Percentiles rank a stretch among this genome's conserved stretches.
phyloP scores from a whole-genome alignment of 2,113 vertebrate species.

The Junco hyemalis region DNA sequence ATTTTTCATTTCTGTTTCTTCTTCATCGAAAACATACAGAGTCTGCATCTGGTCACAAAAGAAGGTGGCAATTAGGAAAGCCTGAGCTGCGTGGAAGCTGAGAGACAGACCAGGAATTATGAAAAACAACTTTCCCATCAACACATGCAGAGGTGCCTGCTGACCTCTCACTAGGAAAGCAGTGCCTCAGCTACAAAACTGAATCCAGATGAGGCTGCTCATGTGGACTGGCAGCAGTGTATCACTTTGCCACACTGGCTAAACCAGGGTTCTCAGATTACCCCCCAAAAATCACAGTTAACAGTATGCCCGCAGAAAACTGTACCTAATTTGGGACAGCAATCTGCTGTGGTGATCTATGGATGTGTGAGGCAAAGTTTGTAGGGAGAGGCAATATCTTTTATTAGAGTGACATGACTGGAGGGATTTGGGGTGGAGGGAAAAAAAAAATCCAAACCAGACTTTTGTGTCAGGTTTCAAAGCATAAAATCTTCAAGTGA shows the following conservation, averaged over 20 bases:
- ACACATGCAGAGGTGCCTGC: background rate
- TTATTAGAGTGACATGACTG: conserved; percentile 1
- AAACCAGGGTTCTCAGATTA: conserved; percentile 34
- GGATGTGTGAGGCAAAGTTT: background rate
- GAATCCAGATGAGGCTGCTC: conserved; percentile 40
- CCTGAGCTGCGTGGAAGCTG: background rate
- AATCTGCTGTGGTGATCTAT: background rate
- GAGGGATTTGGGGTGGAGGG: background rate
- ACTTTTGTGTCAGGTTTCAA: conserved; percentile 8
- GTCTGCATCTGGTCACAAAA: conserved; percentile 89
- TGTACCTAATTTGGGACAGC: conserved; percentile 20
- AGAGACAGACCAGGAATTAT: background rate
- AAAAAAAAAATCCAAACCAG: background rate
- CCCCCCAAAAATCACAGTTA: background rate
- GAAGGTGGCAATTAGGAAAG: background rate
- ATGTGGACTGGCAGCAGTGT: conserved; percentile 26
- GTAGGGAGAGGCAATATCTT: background rate
- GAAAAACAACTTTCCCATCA: conserved; percentile 4
- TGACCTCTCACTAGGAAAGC: conserved; percentile 22
- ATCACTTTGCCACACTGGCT: background rate
- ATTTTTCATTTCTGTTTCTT: conserved; percentile 95
- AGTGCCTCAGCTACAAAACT: conserved; percentile 16
- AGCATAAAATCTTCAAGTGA: background rate
- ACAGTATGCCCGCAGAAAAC: conserved; percentile 8
- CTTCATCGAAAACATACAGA: conserved; percentile 91